Base-by-base conservation (phyloP, 2,797 vertebrate species). In the Mycteria americana region DNA sequence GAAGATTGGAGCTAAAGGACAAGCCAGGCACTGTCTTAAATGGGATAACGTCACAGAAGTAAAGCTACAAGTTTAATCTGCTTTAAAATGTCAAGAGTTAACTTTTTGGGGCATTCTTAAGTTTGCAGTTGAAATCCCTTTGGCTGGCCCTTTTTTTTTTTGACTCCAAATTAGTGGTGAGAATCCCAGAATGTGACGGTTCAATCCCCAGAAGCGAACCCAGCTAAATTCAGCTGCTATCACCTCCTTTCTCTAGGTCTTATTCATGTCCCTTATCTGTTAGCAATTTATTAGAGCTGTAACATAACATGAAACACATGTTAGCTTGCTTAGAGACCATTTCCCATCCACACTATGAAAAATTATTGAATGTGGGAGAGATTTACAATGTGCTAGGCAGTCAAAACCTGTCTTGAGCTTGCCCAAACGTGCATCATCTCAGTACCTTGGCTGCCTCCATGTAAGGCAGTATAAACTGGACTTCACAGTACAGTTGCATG, bases 211-310 rank as follows among this genome's bases (percentile, higher is more conserved):
- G 62, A 43, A 73, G 50, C 1, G 13, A 92, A 77, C 50, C 45
- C 22, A 63, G 80, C 70, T 63, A 63, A 90, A 92, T 76, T 73
- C 88, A 91, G 80, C 72, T 80, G 67, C 85, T 92, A 5, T 74
- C 84, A 70, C 88, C 88, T 92, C 80, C 31, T 53, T 90, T 63
- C 56, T 80, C 67, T 39, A 22, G 18, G 60, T 43, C 88, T 88
- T 84, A 64, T 43, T 94, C 35, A 4, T 5, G 70, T 50, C 39
- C 11, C 65, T 91, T 95, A 94, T 94, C 92, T 85, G 57, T 67
- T 77, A 77, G 83, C 37, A 53, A 68, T 86, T 88, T 46, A 53
- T 95, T 88, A 89, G 80, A 95, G 89, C 67, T 80, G 77, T 73
- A 84, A 23, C 46, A 6, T 59, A 91, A 92, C 84, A 73, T 51